Conservation (phyloP, 2,113 vertebrate genomes). For the Pterocles gutturalis region DNA sequence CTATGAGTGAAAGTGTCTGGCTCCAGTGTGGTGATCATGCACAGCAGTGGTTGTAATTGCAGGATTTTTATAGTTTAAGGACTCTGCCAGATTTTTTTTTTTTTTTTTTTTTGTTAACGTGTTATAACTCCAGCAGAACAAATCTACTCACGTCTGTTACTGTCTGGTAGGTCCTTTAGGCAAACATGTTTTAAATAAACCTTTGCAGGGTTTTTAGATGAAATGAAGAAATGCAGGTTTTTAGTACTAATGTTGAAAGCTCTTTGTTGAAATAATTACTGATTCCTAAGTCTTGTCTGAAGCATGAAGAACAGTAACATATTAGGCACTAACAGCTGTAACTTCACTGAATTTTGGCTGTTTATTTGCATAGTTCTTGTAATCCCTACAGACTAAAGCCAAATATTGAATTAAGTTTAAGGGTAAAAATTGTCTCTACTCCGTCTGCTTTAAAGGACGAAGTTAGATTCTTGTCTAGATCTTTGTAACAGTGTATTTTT, state of each 20-base stretch:
- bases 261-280: constrained; percentile 41
- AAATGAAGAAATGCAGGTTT: constrained; percentile 69
- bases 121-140: constrained; percentile 82
- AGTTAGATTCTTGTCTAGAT: not conserved
- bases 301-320: not conserved
- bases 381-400: constrained; percentile 24
- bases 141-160: constrained; percentile 81
- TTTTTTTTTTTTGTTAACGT: constrained; percentile 46
- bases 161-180: constrained; percentile 82
- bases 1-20: constrained; percentile 87
- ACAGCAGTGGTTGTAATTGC: constrained; percentile 88
- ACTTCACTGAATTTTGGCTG: constrained; percentile 38
- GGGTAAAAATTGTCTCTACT: not conserved
- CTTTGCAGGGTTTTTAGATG: constrained; percentile 48
- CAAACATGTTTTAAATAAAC: constrained; percentile 79
- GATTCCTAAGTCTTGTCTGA: constrained; percentile 39
- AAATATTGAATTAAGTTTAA: constrained; percentile 35
- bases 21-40: constrained; percentile 86
- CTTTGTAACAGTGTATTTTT: not conserved
- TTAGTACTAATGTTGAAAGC: constrained; percentile 41
- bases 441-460: not conserved
- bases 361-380: constrained; percentile 29
- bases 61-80: constrained; percentile 84
- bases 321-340: not conserved
- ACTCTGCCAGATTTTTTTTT: constrained; percentile 74